These are phyloP conservation scores for Habropoda laboriosa DNA, from an alignment of 1,140 invertebrate species.

Conservation along the genomic window DNA sequence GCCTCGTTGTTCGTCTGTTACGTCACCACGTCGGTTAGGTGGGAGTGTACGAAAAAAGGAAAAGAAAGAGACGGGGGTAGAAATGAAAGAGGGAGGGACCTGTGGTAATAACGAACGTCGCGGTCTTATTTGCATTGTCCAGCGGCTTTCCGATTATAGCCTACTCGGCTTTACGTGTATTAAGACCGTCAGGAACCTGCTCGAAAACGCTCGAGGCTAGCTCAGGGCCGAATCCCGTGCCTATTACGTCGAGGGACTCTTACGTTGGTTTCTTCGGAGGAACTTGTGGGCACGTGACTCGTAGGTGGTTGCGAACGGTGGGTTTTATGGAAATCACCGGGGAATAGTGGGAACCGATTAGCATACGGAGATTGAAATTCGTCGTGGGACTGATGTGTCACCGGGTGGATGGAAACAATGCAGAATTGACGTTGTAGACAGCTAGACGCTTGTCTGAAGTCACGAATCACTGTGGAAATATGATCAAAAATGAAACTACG, in stretches of 20 bases:
- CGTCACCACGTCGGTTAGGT: constrained; percentile 47
- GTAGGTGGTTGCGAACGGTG: constrained; percentile 16
- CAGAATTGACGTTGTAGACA: constrained; percentile 7
- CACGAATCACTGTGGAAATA: too few relatives aligned
- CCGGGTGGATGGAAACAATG: constrained; percentile 1
- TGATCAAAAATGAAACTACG: too few relatives aligned
- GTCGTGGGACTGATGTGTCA: constrained; percentile 30
- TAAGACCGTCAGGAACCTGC: constrained; percentile 71
- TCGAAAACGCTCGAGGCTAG: constrained; percentile 70
- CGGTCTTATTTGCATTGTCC: constrained; percentile 73
- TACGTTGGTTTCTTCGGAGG: constrained; percentile 25
- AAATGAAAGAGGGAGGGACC: constrained; percentile 47
- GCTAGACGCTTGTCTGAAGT: neutral
- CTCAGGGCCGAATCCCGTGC: constrained; percentile 63
- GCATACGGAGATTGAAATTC: constrained; percentile 34
- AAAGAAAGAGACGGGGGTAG: neutral
- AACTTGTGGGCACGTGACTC: constrained; percentile 60
- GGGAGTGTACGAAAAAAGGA: too few relatives aligned
- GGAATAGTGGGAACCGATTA: neutral
- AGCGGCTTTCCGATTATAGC: constrained; percentile 73
- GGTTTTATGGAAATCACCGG: constrained; percentile 34
- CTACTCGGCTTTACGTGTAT: too few relatives aligned
- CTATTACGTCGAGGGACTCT: constrained; percentile 63
- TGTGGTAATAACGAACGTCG: constrained; percentile 37
- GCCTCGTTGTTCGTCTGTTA: constrained; percentile 49